Percentiles rank a stretch among this genome's conserved stretches.
phyloP scores from a whole-genome alignment of 2,113 vertebrate species.

The Verasper variegatus region DNA sequence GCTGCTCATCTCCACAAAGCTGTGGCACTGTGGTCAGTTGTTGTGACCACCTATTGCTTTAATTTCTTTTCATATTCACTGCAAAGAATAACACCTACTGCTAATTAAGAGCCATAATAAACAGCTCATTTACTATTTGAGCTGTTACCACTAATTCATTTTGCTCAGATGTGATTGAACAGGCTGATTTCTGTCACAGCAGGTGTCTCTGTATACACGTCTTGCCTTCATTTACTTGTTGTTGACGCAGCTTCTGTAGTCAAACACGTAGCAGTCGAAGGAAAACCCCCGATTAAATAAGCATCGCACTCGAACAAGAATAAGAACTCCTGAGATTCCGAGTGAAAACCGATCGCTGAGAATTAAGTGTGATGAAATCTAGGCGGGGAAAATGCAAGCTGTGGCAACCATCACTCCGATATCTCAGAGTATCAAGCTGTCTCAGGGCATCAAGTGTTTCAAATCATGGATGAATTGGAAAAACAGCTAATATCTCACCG shows the following conservation, averaged over 20 bases:
- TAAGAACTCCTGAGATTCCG: constrained; percentile 9
- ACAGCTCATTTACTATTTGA: neutral
- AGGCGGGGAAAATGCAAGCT: constrained; percentile 47
- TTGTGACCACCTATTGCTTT: neutral
- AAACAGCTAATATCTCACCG: constrained; percentile 71
- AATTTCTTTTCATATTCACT: neutral
- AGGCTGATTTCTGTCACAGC: constrained; percentile 21
- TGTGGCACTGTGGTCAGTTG: too few relatives aligned
- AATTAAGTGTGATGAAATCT: constrained; percentile 35
- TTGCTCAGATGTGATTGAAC: constrained; percentile 10
- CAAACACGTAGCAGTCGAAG: constrained; percentile 5
- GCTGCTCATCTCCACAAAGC: too few relatives aligned
- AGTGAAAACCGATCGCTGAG: constrained; percentile 2
- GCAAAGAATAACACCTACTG: neutral
- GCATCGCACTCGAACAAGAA: constrained; percentile 20
- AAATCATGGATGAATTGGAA: constrained; percentile 76
- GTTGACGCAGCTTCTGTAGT: constrained; percentile 12
- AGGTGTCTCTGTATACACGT: constrained; percentile 14
- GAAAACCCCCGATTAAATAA: constrained; percentile 25
- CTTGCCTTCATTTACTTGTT: constrained; percentile 25
- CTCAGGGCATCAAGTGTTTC: constrained; percentile 66
- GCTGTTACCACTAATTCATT: neutral
- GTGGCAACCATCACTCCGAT: constrained; percentile 40
- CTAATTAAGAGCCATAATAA: neutral
- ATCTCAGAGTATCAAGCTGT: constrained; percentile 45